Conservation (phyloP, 2,113 vertebrate species). For the Daubentonia madagascariensis region DNA sequence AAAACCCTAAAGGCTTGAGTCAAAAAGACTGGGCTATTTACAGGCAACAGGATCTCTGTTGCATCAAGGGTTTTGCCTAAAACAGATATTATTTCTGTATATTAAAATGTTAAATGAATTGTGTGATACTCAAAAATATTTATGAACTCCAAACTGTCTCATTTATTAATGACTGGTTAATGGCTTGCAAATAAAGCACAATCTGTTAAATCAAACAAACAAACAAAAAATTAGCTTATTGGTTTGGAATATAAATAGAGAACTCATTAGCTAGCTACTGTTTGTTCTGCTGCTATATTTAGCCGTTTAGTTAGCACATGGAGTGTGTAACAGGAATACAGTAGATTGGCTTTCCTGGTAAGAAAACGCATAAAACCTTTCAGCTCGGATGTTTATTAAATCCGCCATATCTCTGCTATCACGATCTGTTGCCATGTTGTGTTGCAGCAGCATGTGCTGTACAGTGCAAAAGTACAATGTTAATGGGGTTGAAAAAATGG, state of each 20-base stretch:
- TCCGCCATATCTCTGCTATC: background rate
- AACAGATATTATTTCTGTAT: background rate
- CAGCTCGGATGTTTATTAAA: background rate
- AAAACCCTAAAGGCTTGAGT: background rate
- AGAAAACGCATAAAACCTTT: background rate
- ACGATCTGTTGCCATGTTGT: background rate
- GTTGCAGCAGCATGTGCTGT: too few species aligned
- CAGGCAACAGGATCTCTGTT: background rate
- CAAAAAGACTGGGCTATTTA: background rate
- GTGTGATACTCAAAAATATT: conserved; percentile 31
- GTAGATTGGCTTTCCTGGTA: background rate
- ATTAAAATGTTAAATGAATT: conserved; percentile 38
- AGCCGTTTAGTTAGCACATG: background rate
- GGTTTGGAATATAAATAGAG: conserved; percentile 32
- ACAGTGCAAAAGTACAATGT: background rate
- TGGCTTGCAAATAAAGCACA: conserved; percentile 51
- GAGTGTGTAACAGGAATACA: background rate
- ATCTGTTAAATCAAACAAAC: conserved; percentile 49
- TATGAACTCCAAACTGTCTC: conserved; percentile 34
- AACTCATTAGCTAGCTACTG: conserved; percentile 22
- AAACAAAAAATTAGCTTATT: background rate
- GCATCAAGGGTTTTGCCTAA: background rate
- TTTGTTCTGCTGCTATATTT: background rate
- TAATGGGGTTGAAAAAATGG: background rate
- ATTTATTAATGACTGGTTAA: conserved; percentile 55